phyloP scores from a whole-genome alignment of 2,797 vertebrate species.

The Psittacula derbiana region DNA sequence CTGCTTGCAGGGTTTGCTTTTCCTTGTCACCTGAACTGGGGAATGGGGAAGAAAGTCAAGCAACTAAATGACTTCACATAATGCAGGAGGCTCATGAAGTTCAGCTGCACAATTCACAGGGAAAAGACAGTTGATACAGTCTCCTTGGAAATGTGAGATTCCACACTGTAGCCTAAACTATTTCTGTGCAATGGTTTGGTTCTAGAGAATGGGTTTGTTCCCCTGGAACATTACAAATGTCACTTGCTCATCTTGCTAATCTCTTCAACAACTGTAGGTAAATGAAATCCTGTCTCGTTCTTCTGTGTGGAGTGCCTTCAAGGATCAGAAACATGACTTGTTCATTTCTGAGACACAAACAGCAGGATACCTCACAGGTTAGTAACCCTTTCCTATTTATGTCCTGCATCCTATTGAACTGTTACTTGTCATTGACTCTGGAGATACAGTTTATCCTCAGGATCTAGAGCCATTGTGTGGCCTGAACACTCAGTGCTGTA shows the following conservation, averaged over 20 bases:
- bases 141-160: not conserved
- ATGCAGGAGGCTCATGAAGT: not conserved
- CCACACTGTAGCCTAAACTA: accelerated
- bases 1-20: not conserved
- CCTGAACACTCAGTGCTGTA: not conserved
- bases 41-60: not conserved
- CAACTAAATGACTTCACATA: not conserved
- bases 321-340: slow-evolving; percentile 99
- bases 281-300: slow-evolving; percentile 97
- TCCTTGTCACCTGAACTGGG: not conserved
- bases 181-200: not conserved
- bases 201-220: not conserved
- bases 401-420: not conserved
- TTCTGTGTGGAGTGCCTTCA: slow-evolving; percentile 99
- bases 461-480: not conserved
- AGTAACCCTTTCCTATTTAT: not conserved
- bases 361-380: slow-evolving; percentile 97
- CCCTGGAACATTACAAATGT: not conserved
- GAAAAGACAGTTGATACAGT: not conserved
- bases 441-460: not conserved
- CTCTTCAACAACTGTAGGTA: slow-evolving; percentile 79
- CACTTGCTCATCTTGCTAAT: not conserved
- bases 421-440: not conserved
- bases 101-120: not conserved
- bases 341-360: slow-evolving; percentile 99